phyloP scores from a whole-genome alignment of 2,888 invertebrate genomes.

The Romanomermis culicivorax region DNA sequence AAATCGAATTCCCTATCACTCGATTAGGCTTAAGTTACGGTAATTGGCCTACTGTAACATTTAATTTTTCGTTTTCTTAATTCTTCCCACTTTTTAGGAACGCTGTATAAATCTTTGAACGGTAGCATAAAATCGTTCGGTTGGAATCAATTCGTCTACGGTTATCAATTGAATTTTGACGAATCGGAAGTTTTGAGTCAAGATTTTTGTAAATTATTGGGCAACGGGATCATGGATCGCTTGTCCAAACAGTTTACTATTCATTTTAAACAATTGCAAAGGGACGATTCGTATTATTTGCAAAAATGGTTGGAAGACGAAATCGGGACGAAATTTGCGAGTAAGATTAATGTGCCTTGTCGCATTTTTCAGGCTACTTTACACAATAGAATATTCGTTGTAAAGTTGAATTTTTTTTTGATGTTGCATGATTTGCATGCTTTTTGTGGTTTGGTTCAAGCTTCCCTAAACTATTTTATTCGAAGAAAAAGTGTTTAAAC shows the following conservation, averaged over 20 bases:
- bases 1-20: neutral
- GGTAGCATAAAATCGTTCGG: neutral
- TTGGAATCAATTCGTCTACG: neutral
- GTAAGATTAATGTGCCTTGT: neutral
- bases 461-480: too few species aligned
- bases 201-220: constrained; percentile 4
- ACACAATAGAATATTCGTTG: too few species aligned
- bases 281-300: neutral
- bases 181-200: neutral
- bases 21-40: too few species aligned
- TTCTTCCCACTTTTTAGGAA: too few species aligned
- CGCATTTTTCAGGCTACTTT: too few species aligned
- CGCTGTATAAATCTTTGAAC: neutral
- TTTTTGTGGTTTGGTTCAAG: too few species aligned
- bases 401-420: too few species aligned
- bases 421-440: too few species aligned
- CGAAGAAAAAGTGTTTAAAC: too few species aligned
- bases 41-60: too few species aligned
- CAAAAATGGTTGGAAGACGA: neutral
- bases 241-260: neutral
- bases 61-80: too few species aligned
- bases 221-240: neutral
- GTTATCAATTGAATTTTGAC: neutral
- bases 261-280: neutral
- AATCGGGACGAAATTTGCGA: neutral